Conservation (phyloP, 2,113 vertebrate genomes). For the Myotis yumanensis region DNA sequence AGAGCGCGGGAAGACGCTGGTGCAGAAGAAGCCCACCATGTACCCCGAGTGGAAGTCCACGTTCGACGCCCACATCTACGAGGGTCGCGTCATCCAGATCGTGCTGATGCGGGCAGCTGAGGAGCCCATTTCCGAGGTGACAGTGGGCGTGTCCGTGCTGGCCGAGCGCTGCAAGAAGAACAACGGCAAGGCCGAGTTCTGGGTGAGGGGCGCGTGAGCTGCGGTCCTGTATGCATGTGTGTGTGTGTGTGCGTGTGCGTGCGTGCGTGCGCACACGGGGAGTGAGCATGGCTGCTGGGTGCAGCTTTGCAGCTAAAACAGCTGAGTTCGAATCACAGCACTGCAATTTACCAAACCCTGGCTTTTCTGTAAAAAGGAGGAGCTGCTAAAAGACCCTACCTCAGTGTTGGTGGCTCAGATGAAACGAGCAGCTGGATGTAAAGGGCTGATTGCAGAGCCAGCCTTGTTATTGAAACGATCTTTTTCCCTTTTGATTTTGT, state of each 20-base stretch:
- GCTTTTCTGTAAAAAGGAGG: background rate
- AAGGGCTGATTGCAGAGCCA: background rate
- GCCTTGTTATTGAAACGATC: background rate
- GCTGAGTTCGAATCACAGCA: background rate
- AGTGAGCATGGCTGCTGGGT: background rate
- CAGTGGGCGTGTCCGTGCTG: constrained; percentile 94
- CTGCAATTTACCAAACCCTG: background rate
- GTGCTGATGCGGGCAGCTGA: constrained; percentile 96
- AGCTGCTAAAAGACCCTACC: background rate
- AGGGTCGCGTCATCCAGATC: constrained; percentile 96
- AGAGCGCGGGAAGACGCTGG: constrained; percentile 96
- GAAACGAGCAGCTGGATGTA: background rate
- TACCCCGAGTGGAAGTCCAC: constrained; percentile 96
- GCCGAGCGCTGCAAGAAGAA: constrained; percentile 98
- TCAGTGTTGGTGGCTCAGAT: background rate
- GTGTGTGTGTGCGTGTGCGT: rapidly evolving
- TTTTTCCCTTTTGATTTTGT: background rate
- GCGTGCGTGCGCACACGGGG: rapidly evolving
- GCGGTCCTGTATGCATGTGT: rapidly evolving
- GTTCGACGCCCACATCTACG: constrained; percentile 97
- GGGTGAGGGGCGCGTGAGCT: constrained; percentile 84
- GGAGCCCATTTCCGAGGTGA: constrained; percentile 94
- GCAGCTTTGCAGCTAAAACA: background rate
- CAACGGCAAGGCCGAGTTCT: constrained; percentile 95
- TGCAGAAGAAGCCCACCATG: constrained; percentile 98